phyloP scores from a whole-genome alignment of 2,888 invertebrate species.

The Sceliomorpha sp. region DNA sequence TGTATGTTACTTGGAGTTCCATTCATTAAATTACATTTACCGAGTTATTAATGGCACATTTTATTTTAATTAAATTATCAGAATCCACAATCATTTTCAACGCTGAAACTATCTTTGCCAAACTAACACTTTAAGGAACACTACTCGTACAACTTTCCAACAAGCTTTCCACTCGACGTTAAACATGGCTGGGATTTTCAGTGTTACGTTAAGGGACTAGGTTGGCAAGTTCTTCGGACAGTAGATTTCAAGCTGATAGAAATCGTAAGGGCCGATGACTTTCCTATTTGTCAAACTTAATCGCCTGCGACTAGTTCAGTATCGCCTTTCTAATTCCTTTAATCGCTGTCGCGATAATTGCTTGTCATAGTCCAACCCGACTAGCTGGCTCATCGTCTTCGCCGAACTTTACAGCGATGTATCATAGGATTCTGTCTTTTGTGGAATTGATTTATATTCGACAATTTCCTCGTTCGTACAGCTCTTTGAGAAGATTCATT shows the following conservation, averaged over 20 bases:
- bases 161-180: constrained; percentile 17
- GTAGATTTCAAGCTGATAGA: constrained; percentile 34
- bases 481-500: no score
- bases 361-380: constrained; percentile 22
- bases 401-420: constrained; percentile 13
- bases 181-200: constrained; percentile 22
- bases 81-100: no score
- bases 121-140: constrained; percentile 12
- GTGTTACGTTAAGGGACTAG: constrained; percentile 27
- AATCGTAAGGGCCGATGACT: constrained; percentile 49
- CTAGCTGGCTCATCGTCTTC: constrained; percentile 11
- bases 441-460: constrained; percentile 14
- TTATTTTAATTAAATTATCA: no score
- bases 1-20: no score
- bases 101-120: no score
- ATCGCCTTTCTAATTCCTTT: constrained; percentile 32
- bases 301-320: constrained; percentile 32
- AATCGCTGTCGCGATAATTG: constrained; percentile 50
- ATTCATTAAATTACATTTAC: no score
- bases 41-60: no score
- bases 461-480: background rate
- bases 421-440: constrained; percentile 11
- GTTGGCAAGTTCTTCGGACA: constrained; percentile 15
- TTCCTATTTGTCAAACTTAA: constrained; percentile 55
- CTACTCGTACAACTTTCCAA: constrained; percentile 22